Percentiles rank a stretch among this genome's conserved stretches.
These are phyloP conservation scores for Trichosurus vulpecula DNA, from an alignment of 2,797 vertebrate genomes.

Conservation along the genomic window DNA sequence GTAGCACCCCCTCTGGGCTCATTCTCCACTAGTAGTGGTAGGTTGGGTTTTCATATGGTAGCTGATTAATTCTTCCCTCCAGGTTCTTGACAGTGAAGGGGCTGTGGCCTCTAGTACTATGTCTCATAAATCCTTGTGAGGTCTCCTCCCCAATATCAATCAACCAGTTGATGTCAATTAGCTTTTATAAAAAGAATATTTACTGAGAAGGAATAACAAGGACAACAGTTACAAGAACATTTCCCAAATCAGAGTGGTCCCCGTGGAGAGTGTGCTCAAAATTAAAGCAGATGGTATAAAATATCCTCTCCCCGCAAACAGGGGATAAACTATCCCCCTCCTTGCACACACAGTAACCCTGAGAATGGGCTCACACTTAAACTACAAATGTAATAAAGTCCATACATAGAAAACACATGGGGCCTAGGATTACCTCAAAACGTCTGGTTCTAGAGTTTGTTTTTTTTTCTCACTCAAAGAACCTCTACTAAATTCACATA, in stretches of 20 bases:
- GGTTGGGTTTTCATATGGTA: background rate
- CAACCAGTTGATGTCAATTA: background rate
- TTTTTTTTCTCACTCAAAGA: background rate
- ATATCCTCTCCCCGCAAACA: background rate
- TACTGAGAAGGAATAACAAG: background rate
- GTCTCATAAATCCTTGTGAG: background rate
- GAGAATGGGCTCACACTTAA: background rate
- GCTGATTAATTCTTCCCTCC: background rate
- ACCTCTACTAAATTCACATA: background rate
- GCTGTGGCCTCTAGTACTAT: background rate
- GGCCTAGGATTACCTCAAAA: background rate
- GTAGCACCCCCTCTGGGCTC: background rate
- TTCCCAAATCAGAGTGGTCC: background rate
- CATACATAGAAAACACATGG: background rate
- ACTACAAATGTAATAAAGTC: background rate
- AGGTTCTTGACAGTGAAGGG: background rate
- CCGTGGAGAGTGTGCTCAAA: background rate
- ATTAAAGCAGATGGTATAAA: background rate
- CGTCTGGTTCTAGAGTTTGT: background rate
- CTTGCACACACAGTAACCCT: background rate
- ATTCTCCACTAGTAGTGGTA: background rate
- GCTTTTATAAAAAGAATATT: background rate
- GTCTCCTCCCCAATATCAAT: background rate
- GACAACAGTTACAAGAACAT: background rate
- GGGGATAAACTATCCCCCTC: background rate